phyloP scores from a whole-genome alignment of 2,888 invertebrate species.

The Epicampocera succincta region DNA sequence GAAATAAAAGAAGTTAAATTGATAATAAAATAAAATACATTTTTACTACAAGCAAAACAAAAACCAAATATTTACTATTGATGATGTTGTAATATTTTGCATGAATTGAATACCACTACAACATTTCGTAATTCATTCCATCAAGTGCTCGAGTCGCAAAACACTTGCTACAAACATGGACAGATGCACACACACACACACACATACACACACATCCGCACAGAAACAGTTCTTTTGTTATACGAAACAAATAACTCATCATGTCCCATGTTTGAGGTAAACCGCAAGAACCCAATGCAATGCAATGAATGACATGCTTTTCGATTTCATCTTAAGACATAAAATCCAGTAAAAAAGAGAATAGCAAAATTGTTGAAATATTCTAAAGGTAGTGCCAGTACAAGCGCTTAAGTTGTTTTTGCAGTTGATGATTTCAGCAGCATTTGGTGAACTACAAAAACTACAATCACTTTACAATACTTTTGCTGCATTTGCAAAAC shows the following conservation, averaged over 20 bases:
- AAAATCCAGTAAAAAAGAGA: constrained; percentile 11
- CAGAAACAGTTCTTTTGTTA: constrained; percentile 10
- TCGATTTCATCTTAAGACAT: constrained; percentile 58
- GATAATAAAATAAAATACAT: constrained; percentile 10
- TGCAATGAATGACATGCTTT: constrained; percentile 65
- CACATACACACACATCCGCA: constrained; percentile 1
- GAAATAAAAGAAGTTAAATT: background rate
- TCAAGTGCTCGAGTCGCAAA: constrained; percentile 9
- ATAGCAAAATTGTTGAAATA: constrained; percentile 21
- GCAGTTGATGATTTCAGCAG: constrained; percentile 38
- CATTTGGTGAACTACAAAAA: constrained; percentile 40
- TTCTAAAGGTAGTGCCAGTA: constrained; percentile 19
- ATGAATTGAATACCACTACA: constrained; percentile 49
- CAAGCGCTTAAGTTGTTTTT: constrained; percentile 28
- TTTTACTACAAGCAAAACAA: background rate
- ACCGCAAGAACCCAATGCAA: constrained; percentile 61
- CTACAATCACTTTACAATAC: constrained; percentile 48
- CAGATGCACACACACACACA: constrained; percentile 8
- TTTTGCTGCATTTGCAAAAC: constrained; percentile 63
- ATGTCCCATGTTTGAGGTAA: constrained; percentile 59
- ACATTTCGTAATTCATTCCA: constrained; percentile 42
- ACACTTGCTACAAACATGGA: background rate
- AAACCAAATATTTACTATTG: constrained; percentile 25
- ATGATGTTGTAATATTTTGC: constrained; percentile 51
- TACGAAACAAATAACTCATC: constrained; percentile 55